Evolutionary conservation across 2,888 invertebrate species (phyloP).

Genomic region (Lathronympha strigana): DNA sequence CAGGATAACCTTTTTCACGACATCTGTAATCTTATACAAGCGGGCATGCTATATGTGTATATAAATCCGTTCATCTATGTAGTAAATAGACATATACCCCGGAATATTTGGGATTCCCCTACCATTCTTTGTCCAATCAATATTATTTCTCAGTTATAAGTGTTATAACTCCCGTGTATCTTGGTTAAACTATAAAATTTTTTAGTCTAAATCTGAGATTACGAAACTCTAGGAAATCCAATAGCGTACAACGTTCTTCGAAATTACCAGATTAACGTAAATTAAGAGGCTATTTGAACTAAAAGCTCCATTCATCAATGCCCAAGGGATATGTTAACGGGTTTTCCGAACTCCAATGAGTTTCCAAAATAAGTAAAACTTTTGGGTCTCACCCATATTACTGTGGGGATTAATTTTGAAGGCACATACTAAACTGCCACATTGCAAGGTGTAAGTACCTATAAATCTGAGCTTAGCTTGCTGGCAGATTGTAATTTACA

Average conservation of each 20-base stretch:
- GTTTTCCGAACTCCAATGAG: conserved; percentile 55
- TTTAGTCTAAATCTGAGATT: not conserved
- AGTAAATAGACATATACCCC: too few species aligned
- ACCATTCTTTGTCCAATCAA: too few species aligned
- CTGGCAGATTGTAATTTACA: conserved; percentile 35
- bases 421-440: conserved; percentile 42
- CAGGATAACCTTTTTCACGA: too few species aligned
- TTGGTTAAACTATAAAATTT: not conserved
- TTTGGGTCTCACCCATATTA: conserved; percentile 59
- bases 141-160: too few species aligned
- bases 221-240: not conserved
- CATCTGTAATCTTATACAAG: too few species aligned
- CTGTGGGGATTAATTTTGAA: conserved; percentile 46
- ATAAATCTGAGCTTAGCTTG: conserved; percentile 30
- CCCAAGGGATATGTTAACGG: conserved; percentile 55
- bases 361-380: conserved; percentile 63
- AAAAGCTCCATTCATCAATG: conserved; percentile 53
- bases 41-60: too few species aligned
- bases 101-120: too few species aligned
- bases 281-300: conserved; percentile 38
- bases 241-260: not conserved
- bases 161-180: too few species aligned
- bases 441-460: conserved; percentile 27
- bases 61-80: too few species aligned
- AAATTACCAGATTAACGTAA: conserved; percentile 28